Conservation (phyloP, 1,140 invertebrate genomes). For the Neodiprion lecontei region DNA sequence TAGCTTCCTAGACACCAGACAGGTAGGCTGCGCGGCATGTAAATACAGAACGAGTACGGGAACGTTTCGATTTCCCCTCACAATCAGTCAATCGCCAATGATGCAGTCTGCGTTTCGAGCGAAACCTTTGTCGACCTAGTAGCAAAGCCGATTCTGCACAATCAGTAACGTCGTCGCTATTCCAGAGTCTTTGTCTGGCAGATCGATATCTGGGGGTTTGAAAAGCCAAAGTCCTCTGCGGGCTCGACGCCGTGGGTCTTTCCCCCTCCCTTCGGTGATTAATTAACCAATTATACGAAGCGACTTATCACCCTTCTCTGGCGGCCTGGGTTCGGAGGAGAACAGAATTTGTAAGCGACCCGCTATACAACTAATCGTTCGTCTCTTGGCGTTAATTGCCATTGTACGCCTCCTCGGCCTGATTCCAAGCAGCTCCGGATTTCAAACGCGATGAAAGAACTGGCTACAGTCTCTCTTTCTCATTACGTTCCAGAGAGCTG, state of each 20-base stretch:
- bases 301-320: not conserved
- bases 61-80: too few species aligned
- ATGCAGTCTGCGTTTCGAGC: too few species aligned
- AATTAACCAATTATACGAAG: constrained; percentile 7
- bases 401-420: not conserved
- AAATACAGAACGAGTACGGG: too few species aligned
- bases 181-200: not conserved
- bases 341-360: constrained; percentile 2
- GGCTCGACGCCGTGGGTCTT: not conserved
- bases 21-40: too few species aligned
- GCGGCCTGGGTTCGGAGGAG: not conserved
- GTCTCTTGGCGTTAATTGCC: constrained; percentile 3
- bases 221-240: constrained; percentile 6
- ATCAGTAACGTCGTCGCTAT: not conserved
- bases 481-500: too few species aligned
- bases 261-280: not conserved
- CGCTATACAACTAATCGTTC: constrained; percentile 1
- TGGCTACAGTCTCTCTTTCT: too few species aligned
- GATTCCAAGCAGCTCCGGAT: too few species aligned
- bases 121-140: too few species aligned
- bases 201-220: constrained; percentile 1
- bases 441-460: too few species aligned
- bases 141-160: not conserved
- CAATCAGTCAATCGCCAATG: too few species aligned
- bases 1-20: too few species aligned